phyloP scores from a whole-genome alignment of 2,888 invertebrate genomes.

The Lasius platythorax region DNA sequence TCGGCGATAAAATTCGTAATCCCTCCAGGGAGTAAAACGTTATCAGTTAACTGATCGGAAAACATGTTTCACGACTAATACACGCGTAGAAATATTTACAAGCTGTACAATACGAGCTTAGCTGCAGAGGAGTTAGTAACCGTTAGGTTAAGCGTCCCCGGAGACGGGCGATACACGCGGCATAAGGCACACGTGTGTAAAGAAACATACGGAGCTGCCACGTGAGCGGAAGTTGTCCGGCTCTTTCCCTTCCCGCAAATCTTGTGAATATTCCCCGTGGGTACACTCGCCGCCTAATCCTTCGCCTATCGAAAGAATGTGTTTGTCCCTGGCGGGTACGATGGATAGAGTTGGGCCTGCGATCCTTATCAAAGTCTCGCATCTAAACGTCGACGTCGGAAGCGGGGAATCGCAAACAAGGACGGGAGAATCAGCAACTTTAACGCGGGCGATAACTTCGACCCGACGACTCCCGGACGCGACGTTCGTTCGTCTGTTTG shows the following conservation, averaged over 20 bases:
- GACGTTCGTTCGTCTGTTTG: constrained; percentile 15
- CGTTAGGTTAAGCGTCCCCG: constrained; percentile 77
- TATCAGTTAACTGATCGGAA: constrained; percentile 40
- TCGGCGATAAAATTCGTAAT: constrained; percentile 24
- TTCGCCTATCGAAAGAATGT: constrained; percentile 60
- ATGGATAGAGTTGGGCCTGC: not conserved
- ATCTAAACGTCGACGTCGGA: not conserved
- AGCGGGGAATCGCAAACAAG: not conserved
- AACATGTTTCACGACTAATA: constrained; percentile 37
- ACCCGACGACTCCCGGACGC: constrained; percentile 18
- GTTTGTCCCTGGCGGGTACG: constrained; percentile 52
- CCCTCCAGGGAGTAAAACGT: constrained; percentile 11
- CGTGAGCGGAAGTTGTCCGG: constrained; percentile 57
- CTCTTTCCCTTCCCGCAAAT: constrained; percentile 20
- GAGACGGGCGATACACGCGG: constrained; percentile 70
- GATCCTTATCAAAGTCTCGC: not conserved
- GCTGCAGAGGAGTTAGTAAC: constrained; percentile 72
- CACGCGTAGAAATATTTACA: constrained; percentile 47
- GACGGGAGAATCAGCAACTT: not conserved
- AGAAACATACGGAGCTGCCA: constrained; percentile 71
- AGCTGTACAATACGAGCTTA: constrained; percentile 40
- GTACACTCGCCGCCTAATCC: constrained; percentile 78
- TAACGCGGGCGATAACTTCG: constrained; percentile 12
- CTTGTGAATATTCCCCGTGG: constrained; percentile 70
- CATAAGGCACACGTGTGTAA: constrained; percentile 71